Base-by-base conservation (phyloP, 2,113 vertebrate genomes). In the Aegotheles bennettii region DNA sequence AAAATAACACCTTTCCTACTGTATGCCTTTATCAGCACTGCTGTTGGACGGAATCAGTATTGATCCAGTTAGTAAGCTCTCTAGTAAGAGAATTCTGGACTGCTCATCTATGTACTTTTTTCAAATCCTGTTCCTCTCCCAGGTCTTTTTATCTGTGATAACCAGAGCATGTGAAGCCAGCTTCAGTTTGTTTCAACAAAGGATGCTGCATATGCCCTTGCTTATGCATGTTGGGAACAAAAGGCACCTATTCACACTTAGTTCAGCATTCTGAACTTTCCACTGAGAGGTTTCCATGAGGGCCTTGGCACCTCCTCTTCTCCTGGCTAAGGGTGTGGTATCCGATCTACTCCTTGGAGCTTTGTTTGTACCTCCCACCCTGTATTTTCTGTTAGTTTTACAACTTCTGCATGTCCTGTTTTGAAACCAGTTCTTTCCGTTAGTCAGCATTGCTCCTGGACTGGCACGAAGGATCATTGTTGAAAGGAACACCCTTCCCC, bases 401-500 rank as follows among this genome's bases (percentile, higher is more conserved):
- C 20, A 67, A 25, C 21, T 29, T 84, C 26, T 43, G 3, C 20
- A 38, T 13, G 9, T 71, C 63, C 20, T 15, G 7, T 76, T 76
- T 18, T 23, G 77, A 86, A 81, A 56, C 48, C 56, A 48, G 47
- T 47, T 84, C 60, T 94, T 97, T 79, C 80, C 35, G 2, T 88
- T 92, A 92, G 88, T 90, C 83, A 90, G 2, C 19, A 15, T 4
- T 87, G 68, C 71, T 84, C n/a, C 23, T 59, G 51, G 53, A 60
- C 35, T 84, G 88, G 89, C 45, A 70, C 70, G 48, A 81, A 43
- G 48, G 40, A 71, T 64, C 47, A 6, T 2, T 70, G 20, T 45
- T 60, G 64, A 16, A 68, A 78, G 88, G 24, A 96, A 78, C 93
- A 86, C 90, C 92, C 85, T 94, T 96, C 83, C 94, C 68, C 15